phyloP scores from a whole-genome alignment of 2,113 vertebrate species.

The Poeciliopsis prolifica region DNA sequence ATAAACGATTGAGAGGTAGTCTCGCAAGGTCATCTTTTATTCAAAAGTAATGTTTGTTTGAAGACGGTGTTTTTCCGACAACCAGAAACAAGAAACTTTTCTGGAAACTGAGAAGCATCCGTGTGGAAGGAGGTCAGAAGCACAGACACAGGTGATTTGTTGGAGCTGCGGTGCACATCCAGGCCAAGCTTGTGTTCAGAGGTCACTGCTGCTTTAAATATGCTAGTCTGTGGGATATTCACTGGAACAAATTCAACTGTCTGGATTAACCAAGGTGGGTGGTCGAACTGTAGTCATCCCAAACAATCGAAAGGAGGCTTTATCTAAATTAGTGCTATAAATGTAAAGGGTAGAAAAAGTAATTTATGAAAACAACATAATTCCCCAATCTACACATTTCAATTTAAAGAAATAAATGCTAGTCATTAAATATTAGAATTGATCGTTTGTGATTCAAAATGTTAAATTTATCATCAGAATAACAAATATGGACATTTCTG shows the following conservation, averaged over 20 bases:
- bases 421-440: too few species aligned
- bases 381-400: not conserved
- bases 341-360: not conserved
- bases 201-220: conserved; percentile 19
- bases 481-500: too few species aligned
- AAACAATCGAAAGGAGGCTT: not conserved
- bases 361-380: not conserved
- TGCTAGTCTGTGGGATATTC: not conserved
- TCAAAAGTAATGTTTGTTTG: not conserved
- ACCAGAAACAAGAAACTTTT: conserved; percentile 3
- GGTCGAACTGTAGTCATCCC: not conserved
- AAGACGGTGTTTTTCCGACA: not conserved
- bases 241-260: not conserved
- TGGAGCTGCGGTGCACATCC: not conserved
- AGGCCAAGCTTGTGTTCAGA: not conserved
- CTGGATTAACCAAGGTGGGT: not conserved
- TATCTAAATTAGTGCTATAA: not conserved
- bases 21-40: conserved; percentile 6
- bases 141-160: not conserved
- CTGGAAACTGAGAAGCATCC: not conserved
- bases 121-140: not conserved
- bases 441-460: too few species aligned
- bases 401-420: not conserved
- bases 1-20: not conserved
- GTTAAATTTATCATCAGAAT: too few species aligned